phyloP scores from a whole-genome alignment of 2,797 vertebrate species.

The Acestrorhynchus altus region DNA sequence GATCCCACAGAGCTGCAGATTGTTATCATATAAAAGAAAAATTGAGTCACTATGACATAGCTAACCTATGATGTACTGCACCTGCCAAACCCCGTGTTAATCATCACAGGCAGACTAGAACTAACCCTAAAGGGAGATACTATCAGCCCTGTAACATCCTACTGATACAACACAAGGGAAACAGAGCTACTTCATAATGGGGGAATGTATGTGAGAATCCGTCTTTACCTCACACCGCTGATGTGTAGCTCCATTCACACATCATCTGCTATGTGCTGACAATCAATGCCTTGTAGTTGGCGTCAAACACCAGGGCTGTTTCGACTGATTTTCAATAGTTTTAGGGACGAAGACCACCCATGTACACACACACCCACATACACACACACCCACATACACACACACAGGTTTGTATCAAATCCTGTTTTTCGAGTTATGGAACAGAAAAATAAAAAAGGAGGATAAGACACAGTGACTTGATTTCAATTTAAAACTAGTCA shows the following conservation, averaged over 20 bases:
- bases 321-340: neutral
- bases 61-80: constrained; percentile 47
- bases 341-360: neutral
- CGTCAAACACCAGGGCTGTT: neutral
- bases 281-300: neutral
- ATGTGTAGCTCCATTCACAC: neutral
- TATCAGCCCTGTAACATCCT: constrained; percentile 1
- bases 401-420: too few relatives aligned
- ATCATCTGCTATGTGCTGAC: neutral
- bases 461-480: too few relatives aligned
- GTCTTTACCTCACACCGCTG: neutral
- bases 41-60: neutral
- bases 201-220: neutral
- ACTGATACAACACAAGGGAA: neutral
- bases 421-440: too few relatives aligned
- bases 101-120: constrained; percentile 39
- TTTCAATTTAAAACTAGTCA: too few relatives aligned
- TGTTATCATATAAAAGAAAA: neutral
- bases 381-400: too few relatives aligned
- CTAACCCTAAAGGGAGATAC: constrained; percentile 20
- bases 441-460: too few relatives aligned
- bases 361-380: too few relatives aligned
- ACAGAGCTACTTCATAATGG: neutral
- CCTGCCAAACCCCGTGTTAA: constrained; percentile 58
- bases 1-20: neutral